Base-by-base conservation (phyloP, 2,888 invertebrate species). In the Drosophila mimetica region DNA sequence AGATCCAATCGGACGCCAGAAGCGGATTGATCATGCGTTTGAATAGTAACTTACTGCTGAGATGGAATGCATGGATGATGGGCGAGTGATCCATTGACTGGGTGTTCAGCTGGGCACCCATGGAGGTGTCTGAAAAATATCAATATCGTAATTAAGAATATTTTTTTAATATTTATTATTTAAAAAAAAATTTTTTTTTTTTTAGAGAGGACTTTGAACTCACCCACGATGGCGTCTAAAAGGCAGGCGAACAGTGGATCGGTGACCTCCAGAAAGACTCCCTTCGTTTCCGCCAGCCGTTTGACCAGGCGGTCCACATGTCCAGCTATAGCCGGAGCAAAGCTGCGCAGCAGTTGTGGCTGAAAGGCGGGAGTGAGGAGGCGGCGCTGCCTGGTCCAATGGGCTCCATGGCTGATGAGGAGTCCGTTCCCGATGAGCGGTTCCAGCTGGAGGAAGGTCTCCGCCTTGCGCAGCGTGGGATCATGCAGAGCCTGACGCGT, bases 91-190 rank as follows among this genome's bases (percentile, higher is more conserved):
- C 48, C 30, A 59, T 60, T 4, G 60, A 59, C 54, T 90, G 90
- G 4, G 81, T 74, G 6, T 81, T 57, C 42, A 90, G 37, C 14
- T 64, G 91, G 90, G 90, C 96, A 95, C 96, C 97, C 97, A 97
- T 97, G 6, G 96, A 95, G 7, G 96, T 95, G 90, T 97, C 96
- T 95, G 92, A 92, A 91, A n/a, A n/a, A n/a, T n/a, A n/a, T n/a
- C n/a, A n/a, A n/a, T n/a, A n/a, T n/a, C n/a, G n/a, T n/a, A n/a
- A n/a, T n/a, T n/a, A n/a, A n/a, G n/a, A n/a, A n/a, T n/a, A n/a
- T n/a, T n/a, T n/a, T n/a, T n/a, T n/a, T n/a, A n/a, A n/a, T n/a
- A n/a, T n/a, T n/a, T n/a, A n/a, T n/a, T n/a, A n/a, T n/a, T n/a
- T n/a, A n/a, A n/a, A n/a, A n/a, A n/a, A n/a, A n/a, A n/a, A n/a